phyloP scores from a whole-genome alignment of 1,140 invertebrate species.

The Danaus melanippus region DNA sequence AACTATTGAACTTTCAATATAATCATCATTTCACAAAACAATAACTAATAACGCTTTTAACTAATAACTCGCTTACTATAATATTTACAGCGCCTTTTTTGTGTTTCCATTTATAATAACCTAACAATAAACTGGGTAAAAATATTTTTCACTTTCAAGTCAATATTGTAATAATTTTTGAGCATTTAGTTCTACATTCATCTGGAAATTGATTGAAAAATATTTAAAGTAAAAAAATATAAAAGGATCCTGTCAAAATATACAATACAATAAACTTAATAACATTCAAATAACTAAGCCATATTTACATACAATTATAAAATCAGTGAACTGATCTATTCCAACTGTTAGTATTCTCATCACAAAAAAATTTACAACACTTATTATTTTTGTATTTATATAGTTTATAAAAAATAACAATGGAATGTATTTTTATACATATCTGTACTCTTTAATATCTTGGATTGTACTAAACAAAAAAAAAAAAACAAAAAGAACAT shows the following conservation, averaged over 20 bases:
- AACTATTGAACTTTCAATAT: slow-evolving; percentile 61
- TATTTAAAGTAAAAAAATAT: no score
- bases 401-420: slow-evolving; percentile 6
- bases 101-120: slow-evolving; percentile 15
- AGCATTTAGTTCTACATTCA: no score
- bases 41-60: slow-evolving; percentile 57
- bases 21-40: slow-evolving; percentile 65
- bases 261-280: slow-evolving; percentile 36
- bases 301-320: slow-evolving; percentile 40
- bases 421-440: no score
- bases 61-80: slow-evolving; percentile 39
- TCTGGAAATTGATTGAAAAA: no score
- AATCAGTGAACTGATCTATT: neutral
- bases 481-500: slow-evolving; percentile 6
- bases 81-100: slow-evolving; percentile 49
- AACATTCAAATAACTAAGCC: slow-evolving; percentile 25
- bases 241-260: slow-evolving; percentile 35
- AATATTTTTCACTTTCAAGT: no score
- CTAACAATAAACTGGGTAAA: slow-evolving; percentile 6
- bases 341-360: no score
- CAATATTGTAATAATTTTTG: no score
- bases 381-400: slow-evolving; percentile 7
- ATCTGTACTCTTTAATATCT: no score
- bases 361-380: neutral
- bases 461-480: no score